Percentiles rank a stretch among this genome's conserved stretches.
Conservation (phyloP, 2,888 invertebrate species). For the Dryomyza anilis region DNA sequence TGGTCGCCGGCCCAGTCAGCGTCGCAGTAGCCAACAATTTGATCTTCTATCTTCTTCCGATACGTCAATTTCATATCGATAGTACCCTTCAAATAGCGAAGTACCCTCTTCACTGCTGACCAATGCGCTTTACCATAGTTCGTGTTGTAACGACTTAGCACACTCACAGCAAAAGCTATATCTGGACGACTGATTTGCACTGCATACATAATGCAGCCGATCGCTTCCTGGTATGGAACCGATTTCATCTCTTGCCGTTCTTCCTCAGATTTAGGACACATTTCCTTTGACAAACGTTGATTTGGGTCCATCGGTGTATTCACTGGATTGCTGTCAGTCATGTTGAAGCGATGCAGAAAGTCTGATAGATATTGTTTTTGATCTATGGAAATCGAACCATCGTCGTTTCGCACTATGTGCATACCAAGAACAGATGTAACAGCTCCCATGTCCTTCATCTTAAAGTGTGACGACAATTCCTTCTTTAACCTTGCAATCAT, state of each 20-base stretch:
- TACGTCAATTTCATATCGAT: slow-evolving; percentile 21
- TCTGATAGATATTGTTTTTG: too few species aligned
- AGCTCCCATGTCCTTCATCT: too few species aligned
- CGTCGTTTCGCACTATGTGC: too few species aligned
- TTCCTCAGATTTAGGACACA: slow-evolving; percentile 30
- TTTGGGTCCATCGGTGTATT: too few species aligned
- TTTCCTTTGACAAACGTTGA: slow-evolving; percentile 22
- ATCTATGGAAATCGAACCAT: too few species aligned
- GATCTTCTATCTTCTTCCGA: neutral
- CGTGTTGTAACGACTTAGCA: slow-evolving; percentile 28
- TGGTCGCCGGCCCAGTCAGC: slow-evolving; percentile 13
- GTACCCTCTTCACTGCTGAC: slow-evolving; percentile 37
- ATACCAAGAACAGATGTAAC: too few species aligned
- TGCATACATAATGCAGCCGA: slow-evolving; percentile 14
- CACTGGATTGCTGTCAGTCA: slow-evolving; percentile 23
- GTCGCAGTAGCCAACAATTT: slow-evolving; percentile 2
- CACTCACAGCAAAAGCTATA: slow-evolving; percentile 28
- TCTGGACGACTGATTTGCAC: slow-evolving; percentile 29
- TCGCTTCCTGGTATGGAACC: slow-evolving; percentile 26
- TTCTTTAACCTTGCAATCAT: slow-evolving; percentile 22
- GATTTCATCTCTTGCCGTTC: slow-evolving; percentile 29
- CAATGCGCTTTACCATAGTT: slow-evolving; percentile 33
- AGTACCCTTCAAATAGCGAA: slow-evolving; percentile 42
- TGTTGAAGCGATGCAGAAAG: slow-evolving; percentile 25
- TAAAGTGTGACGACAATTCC: slow-evolving; percentile 20